A percentile compares a stretch with the other conserved stretches of the same genome.
These are phyloP conservation scores for Apis cerana DNA, from an alignment of 1,140 invertebrate species.

Conservation along the genomic window DNA sequence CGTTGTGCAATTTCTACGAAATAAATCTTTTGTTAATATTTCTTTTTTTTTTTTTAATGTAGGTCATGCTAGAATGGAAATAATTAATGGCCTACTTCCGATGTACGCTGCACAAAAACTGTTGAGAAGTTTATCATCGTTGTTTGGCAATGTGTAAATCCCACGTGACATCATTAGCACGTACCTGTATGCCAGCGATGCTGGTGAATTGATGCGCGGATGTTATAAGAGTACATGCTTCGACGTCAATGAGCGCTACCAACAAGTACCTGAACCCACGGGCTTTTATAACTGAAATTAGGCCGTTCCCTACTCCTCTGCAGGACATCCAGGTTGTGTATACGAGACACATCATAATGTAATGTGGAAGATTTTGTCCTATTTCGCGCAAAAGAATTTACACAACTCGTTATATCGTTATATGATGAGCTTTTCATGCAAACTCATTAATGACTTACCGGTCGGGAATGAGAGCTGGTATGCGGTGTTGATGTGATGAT, in stretches of 20 bases:
- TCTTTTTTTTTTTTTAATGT: too few relatives aligned
- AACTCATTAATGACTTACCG: constrained; percentile 76
- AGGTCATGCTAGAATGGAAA: background rate
- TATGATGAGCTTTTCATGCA: background rate
- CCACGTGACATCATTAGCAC: background rate
- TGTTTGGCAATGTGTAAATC: background rate
- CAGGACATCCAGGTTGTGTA: constrained; percentile 89
- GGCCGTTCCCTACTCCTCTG: constrained; percentile 84
- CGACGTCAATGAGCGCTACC: constrained; percentile 90
- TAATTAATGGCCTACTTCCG: background rate
- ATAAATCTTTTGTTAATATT: too few relatives aligned
- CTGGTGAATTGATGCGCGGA: constrained; percentile 88
- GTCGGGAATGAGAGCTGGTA: constrained; percentile 88
- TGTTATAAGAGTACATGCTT: constrained; percentile 89
- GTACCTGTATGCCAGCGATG: constrained; percentile 84
- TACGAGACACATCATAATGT: constrained; percentile 88
- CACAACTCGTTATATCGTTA: background rate
- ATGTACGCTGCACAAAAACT: background rate
- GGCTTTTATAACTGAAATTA: constrained; percentile 85
- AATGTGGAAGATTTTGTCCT: constrained; percentile 92
- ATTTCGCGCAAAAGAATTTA: constrained; percentile 19
- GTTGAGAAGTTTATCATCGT: background rate
- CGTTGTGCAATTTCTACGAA: background rate
- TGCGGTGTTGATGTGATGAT: constrained; percentile 87
- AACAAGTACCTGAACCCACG: constrained; percentile 89